Conservation (phyloP, 1,140 invertebrate species). For the Radopholus similis region DNA sequence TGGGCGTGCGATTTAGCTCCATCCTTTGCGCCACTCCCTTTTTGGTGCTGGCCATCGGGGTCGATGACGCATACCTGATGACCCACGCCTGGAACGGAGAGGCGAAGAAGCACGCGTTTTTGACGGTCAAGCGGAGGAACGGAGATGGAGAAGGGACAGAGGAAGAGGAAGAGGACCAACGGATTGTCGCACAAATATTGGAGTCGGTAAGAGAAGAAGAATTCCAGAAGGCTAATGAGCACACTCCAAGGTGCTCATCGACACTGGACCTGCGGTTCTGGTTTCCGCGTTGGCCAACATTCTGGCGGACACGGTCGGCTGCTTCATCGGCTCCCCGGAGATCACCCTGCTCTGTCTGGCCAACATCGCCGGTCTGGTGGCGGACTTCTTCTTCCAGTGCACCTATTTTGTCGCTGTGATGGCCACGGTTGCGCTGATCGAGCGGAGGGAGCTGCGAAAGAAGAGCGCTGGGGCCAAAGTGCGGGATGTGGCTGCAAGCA, state of each 20-base stretch:
- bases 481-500: constrained; percentile 1
- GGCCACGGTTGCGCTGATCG: not conserved
- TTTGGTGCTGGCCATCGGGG: constrained; percentile 57
- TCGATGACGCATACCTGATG: constrained; percentile 39
- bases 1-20: constrained; percentile 44
- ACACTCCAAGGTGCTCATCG: constrained; percentile 32
- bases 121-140: too few species aligned
- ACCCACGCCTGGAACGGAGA: constrained; percentile 19
- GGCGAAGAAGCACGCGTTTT: not conserved
- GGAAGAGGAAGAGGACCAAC: not conserved
- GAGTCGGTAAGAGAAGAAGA: constrained; percentile 46
- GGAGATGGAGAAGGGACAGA: not conserved
- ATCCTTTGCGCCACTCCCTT: constrained; percentile 55
- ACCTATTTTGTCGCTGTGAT: constrained; percentile 48
- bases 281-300: constrained; percentile 54
- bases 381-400: constrained; percentile 48
- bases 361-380: constrained; percentile 32
- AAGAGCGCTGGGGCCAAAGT: not conserved
- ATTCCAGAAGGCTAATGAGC: too few species aligned
- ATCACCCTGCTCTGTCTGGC: constrained; percentile 44
- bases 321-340: constrained; percentile 50
- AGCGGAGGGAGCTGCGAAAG: not conserved
- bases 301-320: constrained; percentile 41
- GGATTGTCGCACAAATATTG: constrained; percentile 28
- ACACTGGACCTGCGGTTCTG: constrained; percentile 48